These are phyloP conservation scores for Aurelia aurita complex sp. Pacific DNA, from an alignment of 30 jellyfish, hydroid and myxozoan genomes.

Conservation along the genomic window DNA sequence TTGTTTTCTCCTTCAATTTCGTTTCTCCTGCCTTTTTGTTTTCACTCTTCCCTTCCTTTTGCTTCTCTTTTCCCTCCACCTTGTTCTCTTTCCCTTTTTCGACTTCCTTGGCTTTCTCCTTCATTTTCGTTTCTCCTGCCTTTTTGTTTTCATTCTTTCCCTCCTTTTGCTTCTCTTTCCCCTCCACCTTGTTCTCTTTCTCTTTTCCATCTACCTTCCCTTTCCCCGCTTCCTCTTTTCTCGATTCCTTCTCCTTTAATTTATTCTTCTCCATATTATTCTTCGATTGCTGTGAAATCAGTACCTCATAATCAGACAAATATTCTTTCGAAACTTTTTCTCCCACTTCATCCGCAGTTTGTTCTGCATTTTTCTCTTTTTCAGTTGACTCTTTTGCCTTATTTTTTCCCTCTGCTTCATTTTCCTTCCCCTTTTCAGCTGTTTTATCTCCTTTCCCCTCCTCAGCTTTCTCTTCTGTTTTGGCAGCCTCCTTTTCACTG, in stretches of 20 bases:
- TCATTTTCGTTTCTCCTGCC: background rate
- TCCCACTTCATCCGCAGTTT: constrained; percentile 9
- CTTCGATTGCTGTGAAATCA: constrained; percentile 1
- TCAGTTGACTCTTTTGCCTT: background rate
- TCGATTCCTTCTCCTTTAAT: background rate
- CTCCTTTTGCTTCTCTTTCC: too few species aligned
- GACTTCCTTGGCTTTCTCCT: background rate
- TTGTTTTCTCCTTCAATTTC: background rate
- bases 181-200: background rate
- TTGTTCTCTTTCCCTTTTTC: background rate
- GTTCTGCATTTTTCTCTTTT: background rate
- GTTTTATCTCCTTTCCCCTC: background rate
- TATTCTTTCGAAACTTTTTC: constrained; percentile 15
- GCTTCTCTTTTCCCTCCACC: background rate
- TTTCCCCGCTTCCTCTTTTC: background rate
- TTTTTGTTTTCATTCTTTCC: background rate
- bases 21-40: background rate
- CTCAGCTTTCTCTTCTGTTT: constrained; percentile 1
- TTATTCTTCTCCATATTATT: background rate
- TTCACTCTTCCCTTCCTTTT: background rate
- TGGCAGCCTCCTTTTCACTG: background rate
- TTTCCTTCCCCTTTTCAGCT: background rate
- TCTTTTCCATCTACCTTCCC: background rate
- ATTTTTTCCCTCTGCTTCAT: background rate
- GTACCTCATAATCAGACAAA: background rate